Evolutionary conservation across 2,888 invertebrate species (phyloP).

Genomic region (Leucoma salicis): DNA sequence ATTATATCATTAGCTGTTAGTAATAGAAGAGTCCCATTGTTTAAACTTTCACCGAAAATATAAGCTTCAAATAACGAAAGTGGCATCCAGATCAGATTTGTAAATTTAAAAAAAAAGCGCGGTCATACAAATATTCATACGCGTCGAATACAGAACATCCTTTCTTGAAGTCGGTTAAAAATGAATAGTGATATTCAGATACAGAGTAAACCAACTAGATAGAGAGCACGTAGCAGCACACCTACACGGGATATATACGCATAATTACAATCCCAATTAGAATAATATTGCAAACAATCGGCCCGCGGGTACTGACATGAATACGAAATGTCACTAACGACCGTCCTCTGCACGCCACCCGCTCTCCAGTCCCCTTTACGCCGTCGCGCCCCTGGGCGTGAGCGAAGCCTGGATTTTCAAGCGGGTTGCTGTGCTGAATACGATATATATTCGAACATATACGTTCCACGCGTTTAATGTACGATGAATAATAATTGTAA

Average conservation of each 20-base stretch:
- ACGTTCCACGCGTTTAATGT: constrained; percentile 37
- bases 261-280: constrained; percentile 81
- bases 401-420: constrained; percentile 74
- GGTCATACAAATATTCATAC: no score
- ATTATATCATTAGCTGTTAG: no score
- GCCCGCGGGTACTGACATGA: constrained; percentile 77
- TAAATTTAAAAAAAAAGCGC: no score
- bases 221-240: constrained; percentile 49
- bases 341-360: constrained; percentile 42
- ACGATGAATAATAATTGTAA: constrained; percentile 40
- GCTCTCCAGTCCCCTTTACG: constrained; percentile 9
- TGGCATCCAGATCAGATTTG: no score
- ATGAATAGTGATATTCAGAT: constrained; percentile 9
- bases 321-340: constrained; percentile 82
- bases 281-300: constrained; percentile 82
- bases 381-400: constrained; percentile 36
- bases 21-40: no score
- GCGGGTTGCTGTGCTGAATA: constrained; percentile 50
- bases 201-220: constrained; percentile 32
- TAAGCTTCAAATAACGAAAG: no score
- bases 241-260: constrained; percentile 60
- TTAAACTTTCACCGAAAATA: no score
- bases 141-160: no score
- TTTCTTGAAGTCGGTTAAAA: no score
- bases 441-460: constrained; percentile 27